Evolutionary conservation across 2,888 invertebrate genomes (phyloP).

Genomic region (Ariolimax columbianus): DNA sequence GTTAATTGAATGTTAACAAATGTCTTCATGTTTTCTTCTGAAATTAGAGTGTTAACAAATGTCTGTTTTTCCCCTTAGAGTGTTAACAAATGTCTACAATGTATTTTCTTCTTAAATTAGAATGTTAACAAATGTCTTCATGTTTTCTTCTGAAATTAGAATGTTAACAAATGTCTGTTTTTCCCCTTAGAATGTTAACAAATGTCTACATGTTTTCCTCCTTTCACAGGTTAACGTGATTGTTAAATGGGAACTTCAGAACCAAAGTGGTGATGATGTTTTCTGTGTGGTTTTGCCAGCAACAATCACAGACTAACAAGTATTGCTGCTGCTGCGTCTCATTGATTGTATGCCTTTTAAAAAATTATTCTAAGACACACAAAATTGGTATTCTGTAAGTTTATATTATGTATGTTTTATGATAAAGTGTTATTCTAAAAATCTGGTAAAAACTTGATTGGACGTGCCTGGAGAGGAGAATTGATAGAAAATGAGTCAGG

Average conservation of each 20-base stretch:
- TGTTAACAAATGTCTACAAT: too few relatives aligned
- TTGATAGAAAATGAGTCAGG: too few relatives aligned
- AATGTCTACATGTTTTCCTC: background rate
- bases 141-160: too few relatives aligned
- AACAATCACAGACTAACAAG: conserved; percentile 12
- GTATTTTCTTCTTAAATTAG: too few relatives aligned
- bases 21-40: too few relatives aligned
- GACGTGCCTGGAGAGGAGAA: too few relatives aligned
- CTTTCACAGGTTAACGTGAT: conserved; percentile 31
- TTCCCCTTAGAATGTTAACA: background rate
- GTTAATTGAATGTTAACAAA: too few relatives aligned
- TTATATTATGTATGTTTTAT: background rate
- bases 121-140: too few relatives aligned
- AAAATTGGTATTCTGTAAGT: background rate
- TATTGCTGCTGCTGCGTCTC: background rate
- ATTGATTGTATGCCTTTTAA: background rate
- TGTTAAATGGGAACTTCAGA: conserved; percentile 41
- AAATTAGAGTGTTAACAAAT: too few relatives aligned
- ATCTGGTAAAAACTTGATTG: too few relatives aligned
- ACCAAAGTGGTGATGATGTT: conserved; percentile 21
- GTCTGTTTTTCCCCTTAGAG: too few relatives aligned
- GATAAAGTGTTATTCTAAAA: background rate
- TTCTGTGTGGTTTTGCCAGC: conserved; percentile 39
- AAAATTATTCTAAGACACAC: background rate
- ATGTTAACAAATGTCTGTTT: too few relatives aligned